These are phyloP conservation scores for Corapipo altera DNA, from an alignment of 2,113 vertebrate species.

Conservation along the genomic window DNA sequence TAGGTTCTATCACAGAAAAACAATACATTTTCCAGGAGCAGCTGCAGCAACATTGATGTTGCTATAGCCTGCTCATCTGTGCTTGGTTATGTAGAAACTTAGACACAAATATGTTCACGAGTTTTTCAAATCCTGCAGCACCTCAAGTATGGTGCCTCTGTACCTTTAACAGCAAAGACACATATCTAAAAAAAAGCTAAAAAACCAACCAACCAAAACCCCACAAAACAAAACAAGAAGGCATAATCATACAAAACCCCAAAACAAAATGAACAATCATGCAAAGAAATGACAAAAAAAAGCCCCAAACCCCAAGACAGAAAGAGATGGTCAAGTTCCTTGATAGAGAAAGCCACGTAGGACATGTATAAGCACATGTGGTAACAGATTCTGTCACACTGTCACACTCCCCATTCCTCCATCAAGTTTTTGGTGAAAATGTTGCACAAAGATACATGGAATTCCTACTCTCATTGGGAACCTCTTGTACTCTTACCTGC, in stretches of 20 bases:
- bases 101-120: neutral
- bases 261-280: neutral
- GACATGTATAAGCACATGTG: neutral
- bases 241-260: neutral
- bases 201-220: neutral
- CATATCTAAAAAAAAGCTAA: neutral
- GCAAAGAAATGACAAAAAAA: neutral
- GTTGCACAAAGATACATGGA: neutral
- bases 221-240: neutral
- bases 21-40: neutral
- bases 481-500: fast-evolving
- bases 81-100: neutral
- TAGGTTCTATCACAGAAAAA: neutral
- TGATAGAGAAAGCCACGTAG: neutral
- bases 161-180: neutral
- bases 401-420: neutral
- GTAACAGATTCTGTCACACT: neutral
- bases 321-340: neutral
- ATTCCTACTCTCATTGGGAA: neutral
- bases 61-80: neutral
- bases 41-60: neutral
- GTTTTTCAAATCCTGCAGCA: neutral
- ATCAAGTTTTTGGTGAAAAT: neutral
- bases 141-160: neutral
- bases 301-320: too few species aligned